These are phyloP conservation scores for Vesta saturnalis DNA, from an alignment of 2,888 invertebrate species.

Conservation along the genomic window DNA sequence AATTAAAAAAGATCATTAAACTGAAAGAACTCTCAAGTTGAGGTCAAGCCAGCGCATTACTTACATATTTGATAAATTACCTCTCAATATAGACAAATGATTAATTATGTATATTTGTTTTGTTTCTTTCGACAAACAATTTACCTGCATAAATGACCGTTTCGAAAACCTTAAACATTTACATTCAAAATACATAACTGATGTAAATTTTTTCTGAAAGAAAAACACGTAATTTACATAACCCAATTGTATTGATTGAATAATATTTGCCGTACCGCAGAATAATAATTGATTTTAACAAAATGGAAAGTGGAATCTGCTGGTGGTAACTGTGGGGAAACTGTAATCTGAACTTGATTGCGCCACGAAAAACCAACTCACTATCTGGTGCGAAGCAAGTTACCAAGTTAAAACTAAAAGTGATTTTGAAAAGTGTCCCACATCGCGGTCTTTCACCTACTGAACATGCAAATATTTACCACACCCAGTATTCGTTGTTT, in stretches of 20 bases:
- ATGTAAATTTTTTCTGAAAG: too few species aligned
- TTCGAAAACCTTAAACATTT: too few species aligned
- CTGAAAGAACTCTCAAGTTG: not conserved
- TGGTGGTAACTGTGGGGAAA: slow-evolving; percentile 25
- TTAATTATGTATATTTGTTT: too few species aligned
- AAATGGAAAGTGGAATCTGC: slow-evolving; percentile 43
- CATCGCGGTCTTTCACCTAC: slow-evolving; percentile 53
- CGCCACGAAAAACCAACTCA: slow-evolving; percentile 32
- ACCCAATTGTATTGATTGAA: not conserved
- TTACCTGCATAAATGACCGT: not conserved
- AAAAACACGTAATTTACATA: slow-evolving; percentile 4
- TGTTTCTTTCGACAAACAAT: not conserved
- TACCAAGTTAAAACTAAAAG: slow-evolving; percentile 37
- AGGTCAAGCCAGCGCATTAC: too few species aligned
- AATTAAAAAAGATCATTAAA: not conserved
- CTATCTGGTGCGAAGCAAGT: slow-evolving; percentile 37
- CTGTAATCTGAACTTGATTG: slow-evolving; percentile 32
- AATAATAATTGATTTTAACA: slow-evolving; percentile 20
- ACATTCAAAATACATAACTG: too few species aligned
- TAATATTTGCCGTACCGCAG: slow-evolving; percentile 17
- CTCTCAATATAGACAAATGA: not conserved
- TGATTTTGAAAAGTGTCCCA: slow-evolving; percentile 53
- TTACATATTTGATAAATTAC: not conserved
- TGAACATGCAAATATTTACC: slow-evolving; percentile 45
- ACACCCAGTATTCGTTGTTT: slow-evolving; percentile 39